phyloP scores from a whole-genome alignment of 2,113 vertebrate species.

The Grantiella picta region DNA sequence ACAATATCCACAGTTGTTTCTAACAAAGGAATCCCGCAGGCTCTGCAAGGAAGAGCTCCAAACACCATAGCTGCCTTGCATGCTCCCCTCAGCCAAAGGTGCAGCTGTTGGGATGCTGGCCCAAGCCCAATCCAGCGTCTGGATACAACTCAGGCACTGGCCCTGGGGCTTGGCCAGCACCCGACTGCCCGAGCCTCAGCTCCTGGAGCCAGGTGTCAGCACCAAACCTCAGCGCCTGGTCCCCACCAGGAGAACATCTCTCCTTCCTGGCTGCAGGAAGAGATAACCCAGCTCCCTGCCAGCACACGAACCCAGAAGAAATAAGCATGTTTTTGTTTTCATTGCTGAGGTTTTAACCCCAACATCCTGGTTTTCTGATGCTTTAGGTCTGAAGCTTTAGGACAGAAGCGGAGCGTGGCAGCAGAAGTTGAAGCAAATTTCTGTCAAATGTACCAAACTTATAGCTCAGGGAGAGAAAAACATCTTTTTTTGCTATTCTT shows the following conservation, averaged over 20 bases:
- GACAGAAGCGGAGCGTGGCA: neutral
- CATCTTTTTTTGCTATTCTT: neutral
- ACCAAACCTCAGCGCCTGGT: neutral
- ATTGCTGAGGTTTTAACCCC: neutral
- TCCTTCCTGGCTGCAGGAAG: neutral
- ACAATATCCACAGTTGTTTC: fast-evolving
- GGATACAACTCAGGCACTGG: neutral
- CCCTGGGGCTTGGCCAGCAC: fast-evolving
- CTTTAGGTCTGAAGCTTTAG: neutral
- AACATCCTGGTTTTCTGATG: neutral
- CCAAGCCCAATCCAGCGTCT: neutral
- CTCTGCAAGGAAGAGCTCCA: neutral
- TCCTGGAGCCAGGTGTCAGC: neutral
- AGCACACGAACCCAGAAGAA: neutral
- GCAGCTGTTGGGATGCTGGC: neutral
- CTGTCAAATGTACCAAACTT: neutral
- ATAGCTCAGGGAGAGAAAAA: neutral
- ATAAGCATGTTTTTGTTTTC: neutral
- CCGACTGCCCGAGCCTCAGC: neutral
- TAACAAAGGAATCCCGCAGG: neutral
- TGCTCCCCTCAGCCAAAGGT: neutral
- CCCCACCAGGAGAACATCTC: neutral
- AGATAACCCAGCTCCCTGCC: neutral
- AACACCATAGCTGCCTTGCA: neutral
- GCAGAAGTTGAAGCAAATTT: neutral